A percentile compares a stretch with the other conserved stretches of the same genome.
Evolutionary conservation across 1,140 invertebrate species (phyloP).

Genomic region (Hylaeus anthracinus): DNA sequence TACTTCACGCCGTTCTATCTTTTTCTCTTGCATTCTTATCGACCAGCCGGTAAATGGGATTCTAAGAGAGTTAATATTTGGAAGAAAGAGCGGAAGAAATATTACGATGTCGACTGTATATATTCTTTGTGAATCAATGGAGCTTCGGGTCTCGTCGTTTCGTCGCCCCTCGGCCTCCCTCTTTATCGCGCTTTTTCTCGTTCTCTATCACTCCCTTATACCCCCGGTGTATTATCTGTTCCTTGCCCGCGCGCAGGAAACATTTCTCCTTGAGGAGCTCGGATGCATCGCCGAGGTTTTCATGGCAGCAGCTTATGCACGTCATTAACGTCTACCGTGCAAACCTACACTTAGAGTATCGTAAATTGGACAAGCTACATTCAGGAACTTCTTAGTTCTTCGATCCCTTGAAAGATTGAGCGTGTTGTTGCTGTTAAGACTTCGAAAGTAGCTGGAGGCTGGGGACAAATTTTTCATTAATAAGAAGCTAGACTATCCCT

Average conservation of each 20-base stretch:
- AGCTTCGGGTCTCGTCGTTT: constrained; percentile 34
- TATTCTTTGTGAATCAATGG: constrained; percentile 64
- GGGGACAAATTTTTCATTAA: neutral
- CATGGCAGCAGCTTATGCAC: constrained; percentile 15
- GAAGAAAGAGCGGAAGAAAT: neutral
- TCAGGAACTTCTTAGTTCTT: constrained; percentile 3
- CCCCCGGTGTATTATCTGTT: constrained; percentile 6
- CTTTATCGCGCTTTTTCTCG: constrained; percentile 35
- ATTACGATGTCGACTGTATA: constrained; percentile 5
- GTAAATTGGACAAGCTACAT: constrained; percentile 3
- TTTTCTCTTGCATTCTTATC: neutral
- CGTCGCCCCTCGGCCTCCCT: constrained; percentile 1
- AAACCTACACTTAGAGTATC: neutral
- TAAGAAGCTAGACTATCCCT: too few relatives aligned
- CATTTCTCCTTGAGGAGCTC: constrained; percentile 12
- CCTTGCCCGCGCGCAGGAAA: neutral
- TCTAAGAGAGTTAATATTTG: constrained; percentile 31
- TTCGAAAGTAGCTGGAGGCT: neutral
- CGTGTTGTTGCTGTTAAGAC: neutral
- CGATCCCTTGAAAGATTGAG: neutral
- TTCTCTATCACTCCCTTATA: constrained; percentile 16
- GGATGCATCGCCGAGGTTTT: constrained; percentile 21
- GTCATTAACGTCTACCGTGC: constrained; percentile 14
- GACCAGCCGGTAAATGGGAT: neutral
- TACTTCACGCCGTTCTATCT: neutral